phyloP scores from a whole-genome alignment of 2,113 vertebrate genomes.

The Erpornis zantholeuca region DNA sequence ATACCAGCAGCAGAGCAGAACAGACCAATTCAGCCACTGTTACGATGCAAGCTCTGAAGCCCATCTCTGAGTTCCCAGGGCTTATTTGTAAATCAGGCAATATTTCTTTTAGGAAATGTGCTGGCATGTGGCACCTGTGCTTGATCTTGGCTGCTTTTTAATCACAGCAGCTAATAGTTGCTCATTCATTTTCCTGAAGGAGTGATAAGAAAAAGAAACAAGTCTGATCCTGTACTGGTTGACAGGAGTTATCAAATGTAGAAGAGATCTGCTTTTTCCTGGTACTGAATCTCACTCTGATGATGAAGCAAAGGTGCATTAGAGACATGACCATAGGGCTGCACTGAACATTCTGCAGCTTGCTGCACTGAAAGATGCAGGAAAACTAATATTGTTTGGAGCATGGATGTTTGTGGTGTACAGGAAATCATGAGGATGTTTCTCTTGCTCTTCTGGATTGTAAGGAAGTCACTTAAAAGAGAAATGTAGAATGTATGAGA shows the following conservation, averaged over 20 bases:
- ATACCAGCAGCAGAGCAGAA: background rate
- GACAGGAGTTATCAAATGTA: background rate
- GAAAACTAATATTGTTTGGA: background rate
- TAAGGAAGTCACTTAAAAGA: background rate
- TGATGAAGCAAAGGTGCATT: background rate
- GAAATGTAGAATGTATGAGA: background rate
- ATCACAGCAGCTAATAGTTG: background rate
- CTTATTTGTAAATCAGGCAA: background rate
- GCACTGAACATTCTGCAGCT: background rate
- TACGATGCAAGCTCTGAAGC: background rate
- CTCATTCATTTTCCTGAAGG: background rate
- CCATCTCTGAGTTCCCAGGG: background rate
- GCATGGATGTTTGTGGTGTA: background rate
- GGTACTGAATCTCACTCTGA: background rate
- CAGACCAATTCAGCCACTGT: background rate
- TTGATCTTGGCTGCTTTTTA: background rate
- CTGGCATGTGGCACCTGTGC: background rate
- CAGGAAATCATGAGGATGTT: background rate
- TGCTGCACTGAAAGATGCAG: background rate
- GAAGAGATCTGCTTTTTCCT: background rate
- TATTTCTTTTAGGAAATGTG: background rate
- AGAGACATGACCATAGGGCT: background rate
- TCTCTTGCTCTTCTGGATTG: background rate
- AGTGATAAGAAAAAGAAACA: background rate
- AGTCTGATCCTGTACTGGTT: background rate